Base-by-base conservation (phyloP, 2,888 invertebrate genomes). In the Pollenia amentaria region DNA sequence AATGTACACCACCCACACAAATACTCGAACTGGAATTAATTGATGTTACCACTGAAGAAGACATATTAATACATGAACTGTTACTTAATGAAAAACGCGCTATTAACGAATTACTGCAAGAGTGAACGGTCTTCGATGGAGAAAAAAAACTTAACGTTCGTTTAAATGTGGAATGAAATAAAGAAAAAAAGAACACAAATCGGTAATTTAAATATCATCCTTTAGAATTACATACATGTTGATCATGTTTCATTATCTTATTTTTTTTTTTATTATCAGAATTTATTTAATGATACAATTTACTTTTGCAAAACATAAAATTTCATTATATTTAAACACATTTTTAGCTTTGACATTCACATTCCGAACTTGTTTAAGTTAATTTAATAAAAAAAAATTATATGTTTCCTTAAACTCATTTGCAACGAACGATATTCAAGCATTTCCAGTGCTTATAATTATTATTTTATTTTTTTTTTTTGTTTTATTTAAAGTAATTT, bases 21-120 rank as follows among this genome's bases (percentile, higher is more conserved):
- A 93, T 96, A 44, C 92, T 97, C 40, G 95, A 95, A 38, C 92
- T 97, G 79, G 94, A 95, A 89, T 94, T 97, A 53, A 95, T 97
- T 78, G 97, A 97, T 90, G 96, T 96, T 0, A 94, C 95, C 46
- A 95, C 95, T 0, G 94, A 94, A 8, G 94, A 95, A 53, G 97
- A 97, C 90, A 93, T 97, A 60, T 95, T 95, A 90, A 94, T 97
- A 62, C 95, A 95, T 89, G 94, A 95, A 87, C 93, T 95, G 89
- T 93, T 97, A 80, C 94, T 96, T 12, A 93, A 94, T 1, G 95
- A 95, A 91, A 94, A 95, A 21, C 94, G 95, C 89, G 96, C 95
- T 77, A 89, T 90, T 51, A 84, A 82, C 64, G 75, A 70, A 67
- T 70, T 10, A 70, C 60, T 53, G 29, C 29, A 29, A 29, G 29